Conservation (phyloP, 2,888 invertebrate genomes). For the Ormyrus thymus region DNA sequence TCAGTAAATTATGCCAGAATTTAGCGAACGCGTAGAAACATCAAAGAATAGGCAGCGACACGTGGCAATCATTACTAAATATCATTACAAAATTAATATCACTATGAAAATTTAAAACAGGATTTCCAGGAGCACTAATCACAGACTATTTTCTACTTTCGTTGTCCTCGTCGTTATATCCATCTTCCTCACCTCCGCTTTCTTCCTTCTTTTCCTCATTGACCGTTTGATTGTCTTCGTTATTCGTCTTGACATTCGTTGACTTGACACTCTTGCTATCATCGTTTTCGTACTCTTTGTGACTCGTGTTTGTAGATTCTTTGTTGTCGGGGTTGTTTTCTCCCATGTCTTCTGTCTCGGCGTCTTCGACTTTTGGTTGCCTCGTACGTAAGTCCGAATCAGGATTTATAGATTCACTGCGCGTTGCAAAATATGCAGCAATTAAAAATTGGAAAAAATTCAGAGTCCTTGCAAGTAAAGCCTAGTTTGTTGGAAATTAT, state of each 20-base stretch:
- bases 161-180: constrained; percentile 54
- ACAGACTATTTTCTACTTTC: constrained; percentile 46
- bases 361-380: neutral
- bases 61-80: no score
- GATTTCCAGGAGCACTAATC: no score
- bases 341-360: constrained; percentile 30
- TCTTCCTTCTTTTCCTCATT: constrained; percentile 38
- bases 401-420: constrained; percentile 26
- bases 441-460: no score
- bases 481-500: no score
- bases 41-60: no score
- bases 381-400: neutral
- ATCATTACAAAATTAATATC: neutral
- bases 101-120: neutral
- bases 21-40: no score
- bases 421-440: neutral
- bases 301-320: neutral
- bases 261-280: constrained; percentile 39
- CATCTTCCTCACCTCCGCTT: constrained; percentile 44
- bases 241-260: constrained; percentile 22
- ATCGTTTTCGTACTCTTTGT: constrained; percentile 28
- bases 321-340: neutral
- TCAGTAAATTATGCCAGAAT: no score
- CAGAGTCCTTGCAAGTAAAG: no score
- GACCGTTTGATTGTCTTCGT: constrained; percentile 26